These are phyloP conservation scores for Leucoptera coffeella DNA, from an alignment of 2,888 invertebrate species.

Conservation along the genomic window DNA sequence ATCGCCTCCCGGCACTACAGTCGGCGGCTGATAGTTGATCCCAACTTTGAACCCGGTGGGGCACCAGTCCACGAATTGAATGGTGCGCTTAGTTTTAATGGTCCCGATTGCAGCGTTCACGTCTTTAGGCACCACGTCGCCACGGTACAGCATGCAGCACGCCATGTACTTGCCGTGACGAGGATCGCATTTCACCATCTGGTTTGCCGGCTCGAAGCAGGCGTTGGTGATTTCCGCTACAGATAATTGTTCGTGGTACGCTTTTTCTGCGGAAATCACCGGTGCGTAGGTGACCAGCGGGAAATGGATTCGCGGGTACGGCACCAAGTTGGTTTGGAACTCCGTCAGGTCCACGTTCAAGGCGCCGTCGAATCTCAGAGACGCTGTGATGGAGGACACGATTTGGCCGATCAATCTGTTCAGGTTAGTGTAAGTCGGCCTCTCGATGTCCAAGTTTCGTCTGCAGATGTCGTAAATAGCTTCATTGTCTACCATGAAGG, in stretches of 20 bases:
- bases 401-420: constrained; percentile 86
- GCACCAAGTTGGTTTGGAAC: constrained; percentile 79
- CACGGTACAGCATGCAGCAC: constrained; percentile 79
- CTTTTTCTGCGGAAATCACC: no score
- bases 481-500: no score
- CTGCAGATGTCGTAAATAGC: constrained; percentile 77
- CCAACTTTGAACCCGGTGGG: no score
- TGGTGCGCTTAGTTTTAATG: constrained; percentile 78
- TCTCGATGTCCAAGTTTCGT: constrained; percentile 77
- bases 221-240: constrained; percentile 84
- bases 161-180: constrained; percentile 80
- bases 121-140: constrained; percentile 82
- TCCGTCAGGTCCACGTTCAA: constrained; percentile 78
- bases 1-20: constrained; percentile 76
- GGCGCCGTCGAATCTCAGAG: constrained; percentile 75
- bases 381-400: constrained; percentile 78
- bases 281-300: no score
- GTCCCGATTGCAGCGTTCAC: constrained; percentile 80
- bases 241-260: constrained; percentile 76
- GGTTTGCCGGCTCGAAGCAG: no score
- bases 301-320: constrained; percentile 74
- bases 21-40: constrained; percentile 66
- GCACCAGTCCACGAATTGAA: no score
- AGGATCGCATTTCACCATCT: constrained; percentile 81
- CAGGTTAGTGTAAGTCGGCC: constrained; percentile 84